phyloP scores from a whole-genome alignment of 2,888 invertebrate species.

The Caenorhabditis sinica region DNA sequence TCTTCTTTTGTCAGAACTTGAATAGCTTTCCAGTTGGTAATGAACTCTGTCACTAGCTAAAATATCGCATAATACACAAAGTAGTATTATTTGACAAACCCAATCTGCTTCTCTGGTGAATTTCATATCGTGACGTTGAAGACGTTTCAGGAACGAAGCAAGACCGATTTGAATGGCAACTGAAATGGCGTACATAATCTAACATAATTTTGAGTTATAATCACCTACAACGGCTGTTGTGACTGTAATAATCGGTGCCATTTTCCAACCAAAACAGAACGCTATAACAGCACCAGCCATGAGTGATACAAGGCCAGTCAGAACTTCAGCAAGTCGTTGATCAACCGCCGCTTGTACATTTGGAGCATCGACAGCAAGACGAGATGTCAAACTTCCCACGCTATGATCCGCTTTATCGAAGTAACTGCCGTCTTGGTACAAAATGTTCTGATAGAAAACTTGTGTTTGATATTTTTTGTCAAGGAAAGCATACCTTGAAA shows the following conservation, averaged over 20 bases:
- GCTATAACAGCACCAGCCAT: slow-evolving; percentile 77
- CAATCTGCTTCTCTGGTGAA: too few species aligned
- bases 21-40: slow-evolving; percentile 85
- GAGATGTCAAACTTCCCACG: slow-evolving; percentile 84
- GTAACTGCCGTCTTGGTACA: slow-evolving; percentile 84
- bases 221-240: too few species aligned
- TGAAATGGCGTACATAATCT: too few species aligned
- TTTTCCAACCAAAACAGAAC: slow-evolving; percentile 80
- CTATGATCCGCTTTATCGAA: slow-evolving; percentile 84
- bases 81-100: too few species aligned
- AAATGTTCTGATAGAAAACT: slow-evolving; percentile 82
- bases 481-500: slow-evolving; percentile 70
- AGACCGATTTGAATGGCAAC: too few species aligned
- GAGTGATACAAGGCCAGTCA: slow-evolving; percentile 75
- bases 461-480: background rate
- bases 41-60: slow-evolving; percentile 84
- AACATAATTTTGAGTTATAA: too few species aligned
- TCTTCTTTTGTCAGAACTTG: slow-evolving; percentile 84
- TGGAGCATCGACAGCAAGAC: slow-evolving; percentile 85
- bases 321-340: slow-evolving; percentile 79
- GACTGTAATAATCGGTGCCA: slow-evolving; percentile 81
- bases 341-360: slow-evolving; percentile 84
- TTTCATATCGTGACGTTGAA: too few species aligned
- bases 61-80: too few species aligned
- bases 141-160: too few species aligned